Conservation (phyloP, 2,113 vertebrate genomes). For the Hippocampus comes region DNA sequence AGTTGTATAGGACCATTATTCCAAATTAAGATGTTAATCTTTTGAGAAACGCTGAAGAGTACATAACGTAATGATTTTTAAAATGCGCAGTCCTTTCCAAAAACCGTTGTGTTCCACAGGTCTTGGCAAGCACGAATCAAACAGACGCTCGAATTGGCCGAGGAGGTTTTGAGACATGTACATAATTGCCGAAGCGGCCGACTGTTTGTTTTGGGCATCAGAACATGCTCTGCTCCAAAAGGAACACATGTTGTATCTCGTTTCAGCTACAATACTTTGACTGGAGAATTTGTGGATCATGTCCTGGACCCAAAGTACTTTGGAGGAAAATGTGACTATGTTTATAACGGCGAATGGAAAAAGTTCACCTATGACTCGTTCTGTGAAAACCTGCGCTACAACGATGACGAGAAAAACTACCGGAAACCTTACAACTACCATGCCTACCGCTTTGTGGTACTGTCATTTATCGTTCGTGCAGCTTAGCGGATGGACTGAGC, state of each 20-base stretch:
- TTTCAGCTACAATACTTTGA: slow-evolving; percentile 82
- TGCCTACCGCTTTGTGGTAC: slow-evolving; percentile 81
- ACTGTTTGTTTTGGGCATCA: not conserved
- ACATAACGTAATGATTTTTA: too few species aligned
- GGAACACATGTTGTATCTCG: not conserved
- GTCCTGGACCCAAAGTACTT: slow-evolving; percentile 78
- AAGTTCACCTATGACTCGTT: slow-evolving; percentile 77
- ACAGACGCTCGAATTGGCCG: not conserved
- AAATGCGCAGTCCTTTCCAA: not conserved
- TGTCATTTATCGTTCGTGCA: not conserved
- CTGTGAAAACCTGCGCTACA: slow-evolving; percentile 85
- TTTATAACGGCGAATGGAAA: slow-evolving; percentile 93
- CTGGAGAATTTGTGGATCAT: slow-evolving; percentile 57
- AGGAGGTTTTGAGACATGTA: not conserved
- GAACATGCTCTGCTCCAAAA: not conserved
- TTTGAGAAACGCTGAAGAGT: too few species aligned
- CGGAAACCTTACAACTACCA: slow-evolving; percentile 90
- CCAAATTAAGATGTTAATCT: too few species aligned
- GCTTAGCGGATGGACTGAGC: not conserved
- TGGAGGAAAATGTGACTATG: slow-evolving; percentile 82
- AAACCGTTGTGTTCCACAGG: not conserved
- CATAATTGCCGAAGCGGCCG: not conserved
- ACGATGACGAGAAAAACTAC: slow-evolving; percentile 85
- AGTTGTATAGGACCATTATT: too few species aligned
- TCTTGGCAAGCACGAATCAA: not conserved